Evolutionary conservation across 2,797 vertebrate genomes (phyloP), one percentile per base, ranked within the genome.

Genomic region (Sphaeramia orbicularis): DNA sequence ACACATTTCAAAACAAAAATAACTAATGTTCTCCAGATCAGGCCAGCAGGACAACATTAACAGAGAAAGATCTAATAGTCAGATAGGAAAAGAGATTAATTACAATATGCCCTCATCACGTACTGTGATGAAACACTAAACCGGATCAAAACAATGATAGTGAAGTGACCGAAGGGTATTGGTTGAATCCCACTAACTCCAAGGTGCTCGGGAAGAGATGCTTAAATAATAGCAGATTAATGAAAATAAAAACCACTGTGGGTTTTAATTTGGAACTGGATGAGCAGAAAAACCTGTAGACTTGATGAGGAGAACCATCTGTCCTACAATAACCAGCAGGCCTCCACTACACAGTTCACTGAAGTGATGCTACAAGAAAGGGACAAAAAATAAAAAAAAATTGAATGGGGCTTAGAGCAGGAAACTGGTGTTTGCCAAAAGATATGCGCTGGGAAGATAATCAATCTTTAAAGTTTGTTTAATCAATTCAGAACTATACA

Each of bases 1-100:
- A 91, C 85, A 85, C 78, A 82, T 86, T 86, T 91, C 71, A 86
- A 89, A 89, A 86, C 78, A 88, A 88, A 42, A 88, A 90, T 76
- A 84, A 84, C 84, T 82, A 83, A 89, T 86, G 87, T 84, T 85
- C 77, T 70, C 56, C 62, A 65, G 66, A 88, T 89, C 85, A 83
- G 75, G 72, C 81, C 84, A 90, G 85, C 87, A 91, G 87, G 86
- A 88, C 86, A 65, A 86, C 81, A 87, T 88, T 83, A 85, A 80
- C 67, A 14, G 41, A 58, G 61, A 77, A 65, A 83, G 86, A 89
- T 86, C 86, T 80, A 81, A 89, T 76, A 83, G 73, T 64, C 76
- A 83, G 90, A 91, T 85, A 88, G 76, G 42, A 80, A 68, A 69
- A 48, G 74, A 86, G 80, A 90, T 89, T 84, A 88, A 88, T 89